A percentile compares a stretch with the other conserved stretches of the same genome.
phyloP scores from a whole-genome alignment of 2,797 vertebrate species.

The Orientallactaga sibirica region DNA sequence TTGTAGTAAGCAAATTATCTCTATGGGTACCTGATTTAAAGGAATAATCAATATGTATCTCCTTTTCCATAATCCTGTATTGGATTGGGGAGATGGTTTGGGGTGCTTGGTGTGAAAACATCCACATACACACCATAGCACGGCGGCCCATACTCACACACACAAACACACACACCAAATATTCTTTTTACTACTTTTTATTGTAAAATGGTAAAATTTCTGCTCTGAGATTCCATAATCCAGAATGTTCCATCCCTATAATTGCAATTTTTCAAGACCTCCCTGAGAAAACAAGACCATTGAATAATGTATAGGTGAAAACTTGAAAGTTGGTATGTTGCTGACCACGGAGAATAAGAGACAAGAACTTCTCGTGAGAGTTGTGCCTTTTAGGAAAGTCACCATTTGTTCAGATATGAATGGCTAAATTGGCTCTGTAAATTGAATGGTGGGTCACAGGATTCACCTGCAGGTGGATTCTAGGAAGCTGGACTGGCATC shows the following conservation, averaged over 20 bases:
- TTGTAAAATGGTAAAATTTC: slow-evolving; percentile 34
- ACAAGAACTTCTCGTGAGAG: background rate
- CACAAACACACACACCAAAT: no score
- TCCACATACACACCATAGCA: no score
- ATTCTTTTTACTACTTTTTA: background rate
- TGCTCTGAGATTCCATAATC: slow-evolving; percentile 50
- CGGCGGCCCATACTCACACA: no score
- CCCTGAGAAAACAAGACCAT: slow-evolving; percentile 51
- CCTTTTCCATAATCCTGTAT: slow-evolving; percentile 41
- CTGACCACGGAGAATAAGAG: background rate
- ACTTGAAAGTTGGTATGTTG: background rate
- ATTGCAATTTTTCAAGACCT: slow-evolving; percentile 46
- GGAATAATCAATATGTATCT: slow-evolving; percentile 45
- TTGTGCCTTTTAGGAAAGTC: background rate
- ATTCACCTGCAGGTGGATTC: background rate
- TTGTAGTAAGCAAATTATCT: slow-evolving; percentile 51
- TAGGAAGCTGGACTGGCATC: background rate
- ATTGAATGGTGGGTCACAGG: background rate
- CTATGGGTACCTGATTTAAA: slow-evolving; percentile 57
- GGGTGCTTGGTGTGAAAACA: background rate
- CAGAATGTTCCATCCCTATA: background rate
- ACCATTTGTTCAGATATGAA: background rate
- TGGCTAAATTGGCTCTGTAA: background rate
- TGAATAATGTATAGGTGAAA: slow-evolving; percentile 19
- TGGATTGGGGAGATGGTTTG: no score